phyloP scores from a whole-genome alignment of 2,888 invertebrate species.

The Apamea monoglypha region DNA sequence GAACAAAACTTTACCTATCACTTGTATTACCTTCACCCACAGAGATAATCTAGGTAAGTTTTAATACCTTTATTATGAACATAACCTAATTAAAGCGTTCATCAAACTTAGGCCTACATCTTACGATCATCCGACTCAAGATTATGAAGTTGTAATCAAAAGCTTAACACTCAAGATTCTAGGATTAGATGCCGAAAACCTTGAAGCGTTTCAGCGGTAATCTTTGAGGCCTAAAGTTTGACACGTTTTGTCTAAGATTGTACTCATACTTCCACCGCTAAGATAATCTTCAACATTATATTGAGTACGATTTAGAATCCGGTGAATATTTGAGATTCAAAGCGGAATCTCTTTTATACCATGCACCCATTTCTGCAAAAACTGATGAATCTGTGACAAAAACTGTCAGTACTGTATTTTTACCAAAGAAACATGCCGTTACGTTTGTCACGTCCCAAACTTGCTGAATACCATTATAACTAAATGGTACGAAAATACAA shows the following conservation, averaged over 20 bases:
- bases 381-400: conserved; percentile 37
- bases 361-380: conserved; percentile 26
- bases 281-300: not conserved
- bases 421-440: conserved; percentile 40
- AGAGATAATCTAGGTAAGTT: not conserved
- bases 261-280: not conserved
- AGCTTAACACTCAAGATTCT: conserved; percentile 8
- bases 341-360: not conserved
- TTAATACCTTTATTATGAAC: conserved; percentile 10
- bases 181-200: conserved; percentile 24
- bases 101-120: not conserved
- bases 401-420: conserved; percentile 17
- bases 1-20: not conserved
- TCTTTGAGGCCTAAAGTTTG: conserved; percentile 20
- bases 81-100: conserved; percentile 9
- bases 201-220: conserved; percentile 9
- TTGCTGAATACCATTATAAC: not conserved
- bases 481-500: not conserved
- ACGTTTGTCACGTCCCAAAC: conserved; percentile 8
- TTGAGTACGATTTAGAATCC: not conserved
- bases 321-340: not conserved
- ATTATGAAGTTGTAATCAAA: conserved; percentile 20
- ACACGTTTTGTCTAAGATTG: not conserved
- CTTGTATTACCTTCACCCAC: not conserved
- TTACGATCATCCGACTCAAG: conserved; percentile 9